Conservation (phyloP, 2,888 invertebrate species). For the Cryptops parisi region DNA sequence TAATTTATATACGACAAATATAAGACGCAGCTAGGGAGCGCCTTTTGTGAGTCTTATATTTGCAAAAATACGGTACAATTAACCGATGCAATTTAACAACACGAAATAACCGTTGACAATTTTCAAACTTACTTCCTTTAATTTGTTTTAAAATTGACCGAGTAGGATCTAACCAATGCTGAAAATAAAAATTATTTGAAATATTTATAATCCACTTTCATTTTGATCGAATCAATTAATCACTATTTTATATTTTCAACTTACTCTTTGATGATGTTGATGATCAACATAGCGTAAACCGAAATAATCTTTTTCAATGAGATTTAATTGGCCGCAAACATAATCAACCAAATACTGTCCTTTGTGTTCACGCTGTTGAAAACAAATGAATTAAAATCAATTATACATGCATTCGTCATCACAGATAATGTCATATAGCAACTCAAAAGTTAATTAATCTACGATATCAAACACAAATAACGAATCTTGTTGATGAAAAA, state of each 20-base stretch:
- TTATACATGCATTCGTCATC: background rate
- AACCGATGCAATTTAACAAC: background rate
- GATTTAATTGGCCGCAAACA: constrained; percentile 77
- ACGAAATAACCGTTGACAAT: background rate
- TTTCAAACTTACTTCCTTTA: constrained; percentile 47
- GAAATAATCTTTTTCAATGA: constrained; percentile 87
- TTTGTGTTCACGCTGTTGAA: constrained; percentile 66
- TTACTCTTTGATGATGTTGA: constrained; percentile 72
- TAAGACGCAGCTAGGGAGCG: no score
- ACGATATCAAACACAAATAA: background rate
- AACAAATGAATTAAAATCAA: background rate
- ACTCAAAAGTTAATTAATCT: background rate
- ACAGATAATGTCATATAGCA: no score
- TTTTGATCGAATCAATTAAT: background rate
- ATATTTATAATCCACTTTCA: constrained; percentile 5
- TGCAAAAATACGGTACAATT: constrained; percentile 1
- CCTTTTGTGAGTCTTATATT: no score
- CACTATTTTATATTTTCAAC: constrained; percentile 24
- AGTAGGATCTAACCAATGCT: constrained; percentile 90
- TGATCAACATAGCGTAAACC: constrained; percentile 85
- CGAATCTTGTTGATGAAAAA: background rate
- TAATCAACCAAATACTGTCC: constrained; percentile 78
- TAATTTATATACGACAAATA: no score
- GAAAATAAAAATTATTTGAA: constrained; percentile 21
- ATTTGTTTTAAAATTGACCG: constrained; percentile 83